These are phyloP conservation scores for Phoxinus phoxinus DNA, from an alignment of 2,113 vertebrate species.

Conservation along the genomic window DNA sequence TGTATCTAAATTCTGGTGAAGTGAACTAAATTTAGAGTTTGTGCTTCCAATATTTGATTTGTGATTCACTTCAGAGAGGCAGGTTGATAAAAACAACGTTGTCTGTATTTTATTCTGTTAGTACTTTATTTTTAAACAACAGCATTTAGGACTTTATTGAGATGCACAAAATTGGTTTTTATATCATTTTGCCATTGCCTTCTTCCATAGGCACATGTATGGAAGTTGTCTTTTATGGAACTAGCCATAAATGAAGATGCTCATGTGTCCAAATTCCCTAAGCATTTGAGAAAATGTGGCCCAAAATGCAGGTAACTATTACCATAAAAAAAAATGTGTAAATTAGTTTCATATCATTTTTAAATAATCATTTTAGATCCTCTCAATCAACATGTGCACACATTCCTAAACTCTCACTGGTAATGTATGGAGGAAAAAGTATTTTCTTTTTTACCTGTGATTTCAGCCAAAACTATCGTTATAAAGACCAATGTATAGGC, in stretches of 20 bases:
- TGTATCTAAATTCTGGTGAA: neutral
- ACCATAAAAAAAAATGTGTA: neutral
- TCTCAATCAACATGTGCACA: slow-evolving; percentile 53
- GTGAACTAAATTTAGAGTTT: slow-evolving; percentile 5
- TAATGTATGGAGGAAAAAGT: slow-evolving; percentile 28
- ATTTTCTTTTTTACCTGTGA: neutral
- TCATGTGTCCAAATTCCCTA: neutral
- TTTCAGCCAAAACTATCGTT: slow-evolving; percentile 49
- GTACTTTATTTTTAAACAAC: neutral
- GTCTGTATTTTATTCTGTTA: neutral
- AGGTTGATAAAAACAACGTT: neutral
- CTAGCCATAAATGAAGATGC: neutral
- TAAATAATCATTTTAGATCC: slow-evolving; percentile 48
- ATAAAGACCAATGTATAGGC: slow-evolving; percentile 51
- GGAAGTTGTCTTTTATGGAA: neutral
- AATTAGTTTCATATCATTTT: neutral
- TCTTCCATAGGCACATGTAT: neutral
- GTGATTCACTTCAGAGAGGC: neutral
- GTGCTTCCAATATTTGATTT: slow-evolving; percentile 16
- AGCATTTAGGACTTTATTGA: neutral
- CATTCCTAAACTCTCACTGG: slow-evolving; percentile 65
- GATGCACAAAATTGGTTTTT: neutral
- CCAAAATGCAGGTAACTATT: neutral
- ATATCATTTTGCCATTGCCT: neutral
- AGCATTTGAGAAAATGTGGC: neutral